Conservation (phyloP, 2,888 invertebrate species). For the Cataglyphis rosenhaueri region DNA sequence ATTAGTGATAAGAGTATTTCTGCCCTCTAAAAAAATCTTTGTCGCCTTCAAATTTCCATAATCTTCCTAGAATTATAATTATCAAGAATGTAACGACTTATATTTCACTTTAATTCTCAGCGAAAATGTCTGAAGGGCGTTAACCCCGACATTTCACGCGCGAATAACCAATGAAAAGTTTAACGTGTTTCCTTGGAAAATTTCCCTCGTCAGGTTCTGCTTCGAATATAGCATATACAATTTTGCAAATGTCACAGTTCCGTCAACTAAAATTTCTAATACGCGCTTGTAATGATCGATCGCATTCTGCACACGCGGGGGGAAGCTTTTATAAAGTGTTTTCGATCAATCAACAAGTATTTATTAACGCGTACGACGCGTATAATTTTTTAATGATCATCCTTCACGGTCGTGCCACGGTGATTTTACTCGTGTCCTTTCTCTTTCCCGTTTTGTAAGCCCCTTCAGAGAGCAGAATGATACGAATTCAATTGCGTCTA, state of each 20-base stretch:
- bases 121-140: neutral
- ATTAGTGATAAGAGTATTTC: neutral
- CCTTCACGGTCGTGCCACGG: neutral
- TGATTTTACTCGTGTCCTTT: constrained; percentile 45
- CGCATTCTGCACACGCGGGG: constrained; percentile 1
- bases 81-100: neutral
- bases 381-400: constrained; percentile 33
- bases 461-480: neutral
- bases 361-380: constrained; percentile 22
- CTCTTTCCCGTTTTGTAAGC: constrained; percentile 29
- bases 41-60: neutral
- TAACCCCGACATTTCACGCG: constrained; percentile 6
- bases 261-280: neutral
- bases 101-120: neutral
- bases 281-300: constrained; percentile 1
- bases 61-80: neutral
- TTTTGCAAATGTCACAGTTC: constrained; percentile 27
- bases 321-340: constrained; percentile 9
- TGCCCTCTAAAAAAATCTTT: neutral
- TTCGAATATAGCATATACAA: constrained; percentile 6
- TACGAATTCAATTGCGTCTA: constrained; percentile 59
- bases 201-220: constrained; percentile 7
- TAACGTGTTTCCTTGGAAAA: constrained; percentile 17
- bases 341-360: neutral
- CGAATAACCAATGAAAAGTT: constrained; percentile 7